Base-by-base conservation (phyloP, 2,113 vertebrate species). In the Fregata magnificens region DNA sequence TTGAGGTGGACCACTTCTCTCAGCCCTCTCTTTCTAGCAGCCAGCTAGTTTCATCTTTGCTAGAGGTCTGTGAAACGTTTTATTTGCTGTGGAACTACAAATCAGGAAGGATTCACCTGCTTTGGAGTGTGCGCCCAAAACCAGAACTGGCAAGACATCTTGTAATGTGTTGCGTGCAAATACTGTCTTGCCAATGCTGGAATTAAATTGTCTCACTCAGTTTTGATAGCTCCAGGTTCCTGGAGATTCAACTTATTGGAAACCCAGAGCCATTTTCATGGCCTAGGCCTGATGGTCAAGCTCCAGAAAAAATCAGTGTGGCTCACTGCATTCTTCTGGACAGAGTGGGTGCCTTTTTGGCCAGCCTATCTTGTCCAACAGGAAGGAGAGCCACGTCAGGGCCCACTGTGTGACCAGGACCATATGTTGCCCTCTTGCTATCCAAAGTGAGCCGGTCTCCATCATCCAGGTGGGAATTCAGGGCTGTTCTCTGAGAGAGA, bases 61-160 rank as follows among this genome's bases (percentile, higher is more conserved):
- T 85, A 5, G 10, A 66, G 71, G 10, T 63, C 26, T 86, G 26
- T 80, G 78, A 82, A 82, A 66, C 0, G 0, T 70, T 96, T 93
- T 69, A 66, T 67, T 97, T 77, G 29, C 67, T 74, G 42, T 86
- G 82, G 52, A 95, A 17, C 77, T 80, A n/a, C 53, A 58, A 50
- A 49, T 29, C 72, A 85, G 89, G 89, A 94, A 91, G 91, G 95
- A 94, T 92, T 96, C 97, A 97, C 94, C 96, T 97, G 88, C 86
- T 76, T 40, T 74, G 55, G 73, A 93, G 52, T 17, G 32, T 89
- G 70, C 2, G 14, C 58, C 66, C 66, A 92, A 88, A 26, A 21
- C 53, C 86, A 95, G 94, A 95, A 78, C 84, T 95, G 94, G 90
- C 94, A 95, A 95, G 91, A 97, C 94, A 95, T 92, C 78, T 73